Conservation (phyloP, 2,113 vertebrate genomes). For the Phaetusa simplex region DNA sequence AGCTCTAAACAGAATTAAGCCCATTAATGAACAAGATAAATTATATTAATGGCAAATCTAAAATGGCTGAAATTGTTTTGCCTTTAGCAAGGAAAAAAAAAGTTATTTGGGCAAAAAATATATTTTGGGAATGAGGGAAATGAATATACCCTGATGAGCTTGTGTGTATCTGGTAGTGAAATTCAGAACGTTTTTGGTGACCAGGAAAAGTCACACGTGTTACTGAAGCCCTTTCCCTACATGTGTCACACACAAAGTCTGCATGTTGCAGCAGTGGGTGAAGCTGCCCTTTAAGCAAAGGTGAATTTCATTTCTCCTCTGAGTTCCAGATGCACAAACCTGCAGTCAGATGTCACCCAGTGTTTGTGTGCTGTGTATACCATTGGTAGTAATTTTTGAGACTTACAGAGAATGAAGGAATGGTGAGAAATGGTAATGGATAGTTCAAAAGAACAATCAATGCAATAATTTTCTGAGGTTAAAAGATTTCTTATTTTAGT, state of each 20-base stretch:
- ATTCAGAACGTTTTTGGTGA: background rate
- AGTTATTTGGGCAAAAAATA: background rate
- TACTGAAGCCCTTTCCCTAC: background rate
- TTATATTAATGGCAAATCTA: background rate
- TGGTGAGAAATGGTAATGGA: background rate
- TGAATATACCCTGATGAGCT: background rate
- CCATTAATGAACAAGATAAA: background rate
- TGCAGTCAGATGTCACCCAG: background rate
- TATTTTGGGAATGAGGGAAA: background rate
- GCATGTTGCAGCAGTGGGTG: background rate
- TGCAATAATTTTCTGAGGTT: background rate
- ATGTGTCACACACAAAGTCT: background rate
- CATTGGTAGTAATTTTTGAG: background rate
- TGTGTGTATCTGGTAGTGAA: background rate
- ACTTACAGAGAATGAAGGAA: background rate
- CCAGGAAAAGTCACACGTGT: background rate
- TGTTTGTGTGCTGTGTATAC: rapidly evolving
- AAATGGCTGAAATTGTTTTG: background rate
- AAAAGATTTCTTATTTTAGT: background rate
- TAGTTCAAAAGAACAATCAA: background rate
- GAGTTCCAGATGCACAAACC: background rate
- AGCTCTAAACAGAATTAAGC: background rate
- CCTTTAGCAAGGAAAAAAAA: background rate
- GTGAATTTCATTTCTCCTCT: background rate
- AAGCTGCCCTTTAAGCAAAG: background rate